These are phyloP conservation scores for Falco peregrinus DNA, from an alignment of 2,797 vertebrate genomes.

Conservation along the genomic window DNA sequence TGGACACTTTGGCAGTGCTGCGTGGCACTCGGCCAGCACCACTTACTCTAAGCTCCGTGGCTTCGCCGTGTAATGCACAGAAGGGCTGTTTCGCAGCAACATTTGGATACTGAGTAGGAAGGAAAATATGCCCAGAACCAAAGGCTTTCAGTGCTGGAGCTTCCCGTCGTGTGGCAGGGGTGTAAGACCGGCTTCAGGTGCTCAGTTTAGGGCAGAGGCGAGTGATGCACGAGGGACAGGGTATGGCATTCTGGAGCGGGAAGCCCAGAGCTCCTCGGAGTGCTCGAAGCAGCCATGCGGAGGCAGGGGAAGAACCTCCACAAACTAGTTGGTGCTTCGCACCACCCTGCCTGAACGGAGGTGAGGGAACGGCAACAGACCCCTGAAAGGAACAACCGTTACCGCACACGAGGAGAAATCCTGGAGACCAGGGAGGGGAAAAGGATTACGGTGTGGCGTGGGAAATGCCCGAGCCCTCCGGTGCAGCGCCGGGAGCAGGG, in stretches of 20 bases:
- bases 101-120: not conserved
- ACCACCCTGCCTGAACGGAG: not conserved
- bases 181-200: not conserved
- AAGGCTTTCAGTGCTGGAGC: not conserved
- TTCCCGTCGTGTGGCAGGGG: not conserved
- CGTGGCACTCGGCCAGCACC: constrained; percentile 15
- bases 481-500: rapidly evolving
- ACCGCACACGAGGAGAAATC: not conserved
- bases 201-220: not conserved
- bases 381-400: not conserved
- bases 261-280: not conserved
- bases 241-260: rapidly evolving
- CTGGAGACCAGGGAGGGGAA: not conserved
- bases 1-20: constrained; percentile 51
- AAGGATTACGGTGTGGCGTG: not conserved
- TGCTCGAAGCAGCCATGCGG: not conserved
- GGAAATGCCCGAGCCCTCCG: not conserved
- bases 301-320: not conserved
- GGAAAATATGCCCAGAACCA: not conserved
- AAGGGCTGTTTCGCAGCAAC: not conserved
- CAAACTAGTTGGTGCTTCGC: not conserved
- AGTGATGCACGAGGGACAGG: rapidly evolving
- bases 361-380: not conserved
- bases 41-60: constrained; percentile 17
- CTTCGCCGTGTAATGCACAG: constrained; percentile 8